Evolutionary conservation across 2,888 invertebrate genomes (phyloP).

Genomic region (Brenthis hecate): DNA sequence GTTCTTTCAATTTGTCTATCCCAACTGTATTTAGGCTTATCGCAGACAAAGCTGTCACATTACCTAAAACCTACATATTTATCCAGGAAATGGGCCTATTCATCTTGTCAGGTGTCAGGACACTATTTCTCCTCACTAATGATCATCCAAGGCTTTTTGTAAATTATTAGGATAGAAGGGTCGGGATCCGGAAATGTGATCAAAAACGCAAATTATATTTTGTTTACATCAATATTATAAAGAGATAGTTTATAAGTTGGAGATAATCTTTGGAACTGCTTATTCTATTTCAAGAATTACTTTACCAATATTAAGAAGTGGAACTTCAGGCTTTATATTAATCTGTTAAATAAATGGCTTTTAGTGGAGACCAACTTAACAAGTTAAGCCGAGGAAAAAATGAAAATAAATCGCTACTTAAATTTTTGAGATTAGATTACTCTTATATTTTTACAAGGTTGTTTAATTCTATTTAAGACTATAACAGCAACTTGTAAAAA

Average conservation of each 20-base stretch:
- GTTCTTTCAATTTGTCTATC: neutral
- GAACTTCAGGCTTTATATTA: too few species aligned
- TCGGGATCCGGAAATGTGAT: neutral
- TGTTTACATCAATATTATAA: too few species aligned
- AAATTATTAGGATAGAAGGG: neutral
- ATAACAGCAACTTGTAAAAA: neutral
- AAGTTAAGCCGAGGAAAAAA: too few species aligned
- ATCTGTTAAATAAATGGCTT: too few species aligned
- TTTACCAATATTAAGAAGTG: too few species aligned
- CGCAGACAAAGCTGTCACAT: constrained; percentile 7
- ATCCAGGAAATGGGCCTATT: constrained; percentile 10
- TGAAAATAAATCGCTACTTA: too few species aligned
- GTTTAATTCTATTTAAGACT: neutral
- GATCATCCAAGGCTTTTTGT: constrained; percentile 14
- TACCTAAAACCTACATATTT: constrained; percentile 14
- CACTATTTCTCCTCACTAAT: constrained; percentile 15
- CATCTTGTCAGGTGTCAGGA: constrained; percentile 15
- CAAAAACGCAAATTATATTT: neutral
- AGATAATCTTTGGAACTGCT: too few species aligned
- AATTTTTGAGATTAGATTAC: too few species aligned
- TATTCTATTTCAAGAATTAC: too few species aligned
- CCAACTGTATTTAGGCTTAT: neutral
- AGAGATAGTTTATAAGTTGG: too few species aligned
- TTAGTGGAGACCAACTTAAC: too few species aligned
- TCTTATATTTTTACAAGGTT: neutral